Conservation (phyloP, 2,797 vertebrate species). For the Steatocranus sp. region DNA sequence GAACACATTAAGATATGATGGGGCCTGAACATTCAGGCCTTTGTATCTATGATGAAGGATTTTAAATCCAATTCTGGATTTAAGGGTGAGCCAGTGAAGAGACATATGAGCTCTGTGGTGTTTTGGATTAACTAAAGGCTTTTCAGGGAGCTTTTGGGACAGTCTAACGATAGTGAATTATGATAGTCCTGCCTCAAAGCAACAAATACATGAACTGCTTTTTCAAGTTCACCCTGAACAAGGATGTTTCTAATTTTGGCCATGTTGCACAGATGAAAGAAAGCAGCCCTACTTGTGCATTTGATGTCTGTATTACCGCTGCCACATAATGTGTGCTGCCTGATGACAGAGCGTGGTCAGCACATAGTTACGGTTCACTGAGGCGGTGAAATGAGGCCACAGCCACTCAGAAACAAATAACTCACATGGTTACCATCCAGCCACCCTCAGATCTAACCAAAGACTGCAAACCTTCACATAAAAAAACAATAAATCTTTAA, state of each 20-base stretch:
- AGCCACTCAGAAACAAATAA: conserved; percentile 9
- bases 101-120: background rate
- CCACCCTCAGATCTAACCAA: background rate
- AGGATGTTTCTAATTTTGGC: background rate
- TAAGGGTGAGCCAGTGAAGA: background rate
- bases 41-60: background rate
- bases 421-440: background rate
- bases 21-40: background rate
- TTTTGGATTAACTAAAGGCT: background rate
- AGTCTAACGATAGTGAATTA: background rate
- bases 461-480: background rate
- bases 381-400: conserved; percentile 53
- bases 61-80: background rate
- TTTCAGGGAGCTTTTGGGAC: background rate
- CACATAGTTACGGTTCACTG: conserved; percentile 40
- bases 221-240: background rate
- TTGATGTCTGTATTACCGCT: conserved; percentile 4
- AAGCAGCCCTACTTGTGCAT: background rate
- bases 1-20: background rate
- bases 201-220: background rate
- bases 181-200: background rate
- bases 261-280: background rate
- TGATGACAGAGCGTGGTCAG: conserved; percentile 36
- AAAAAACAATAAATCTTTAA: background rate
- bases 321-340: background rate